phyloP scores from a whole-genome alignment of 2,888 invertebrate species.

The Rhamnusium bicolor region DNA sequence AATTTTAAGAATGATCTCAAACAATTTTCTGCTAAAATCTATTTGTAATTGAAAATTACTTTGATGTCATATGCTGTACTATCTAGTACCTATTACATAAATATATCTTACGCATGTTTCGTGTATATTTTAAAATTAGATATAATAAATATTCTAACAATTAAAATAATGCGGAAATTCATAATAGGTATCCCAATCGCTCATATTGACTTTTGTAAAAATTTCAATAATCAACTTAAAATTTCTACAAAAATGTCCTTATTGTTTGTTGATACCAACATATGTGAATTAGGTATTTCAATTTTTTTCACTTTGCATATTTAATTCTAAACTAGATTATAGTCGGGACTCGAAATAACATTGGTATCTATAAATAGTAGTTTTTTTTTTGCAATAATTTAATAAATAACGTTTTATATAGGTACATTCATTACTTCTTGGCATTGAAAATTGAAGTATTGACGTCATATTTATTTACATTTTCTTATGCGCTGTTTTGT shows the following conservation, averaged over 20 bases:
- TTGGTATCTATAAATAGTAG: neutral
- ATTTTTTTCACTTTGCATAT: neutral
- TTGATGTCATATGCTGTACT: neutral
- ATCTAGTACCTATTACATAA: neutral
- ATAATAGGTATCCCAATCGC: too few relatives aligned
- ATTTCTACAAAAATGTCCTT: too few relatives aligned
- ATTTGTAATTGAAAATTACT: neutral
- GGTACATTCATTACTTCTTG: neutral
- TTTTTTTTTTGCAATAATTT: neutral
- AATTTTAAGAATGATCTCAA: neutral
- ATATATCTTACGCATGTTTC: neutral
- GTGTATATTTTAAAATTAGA: neutral
- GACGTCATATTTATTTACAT: conserved; percentile 33
- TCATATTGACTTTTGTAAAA: too few relatives aligned
- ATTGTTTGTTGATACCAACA: too few relatives aligned
- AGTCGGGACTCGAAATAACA: neutral
- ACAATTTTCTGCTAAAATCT: conserved; percentile 1
- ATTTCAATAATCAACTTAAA: too few relatives aligned
- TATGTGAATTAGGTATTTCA: neutral
- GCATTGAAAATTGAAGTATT: neutral
- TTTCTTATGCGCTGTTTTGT: conserved; percentile 12
- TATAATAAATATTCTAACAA: neutral
- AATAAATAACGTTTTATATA: neutral
- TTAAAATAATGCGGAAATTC: neutral
- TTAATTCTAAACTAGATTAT: neutral